A percentile compares a stretch with the other conserved stretches of the same genome.
These are phyloP conservation scores for Eupelmus urozonus DNA, from an alignment of 2,888 invertebrate genomes.

Conservation along the genomic window DNA sequence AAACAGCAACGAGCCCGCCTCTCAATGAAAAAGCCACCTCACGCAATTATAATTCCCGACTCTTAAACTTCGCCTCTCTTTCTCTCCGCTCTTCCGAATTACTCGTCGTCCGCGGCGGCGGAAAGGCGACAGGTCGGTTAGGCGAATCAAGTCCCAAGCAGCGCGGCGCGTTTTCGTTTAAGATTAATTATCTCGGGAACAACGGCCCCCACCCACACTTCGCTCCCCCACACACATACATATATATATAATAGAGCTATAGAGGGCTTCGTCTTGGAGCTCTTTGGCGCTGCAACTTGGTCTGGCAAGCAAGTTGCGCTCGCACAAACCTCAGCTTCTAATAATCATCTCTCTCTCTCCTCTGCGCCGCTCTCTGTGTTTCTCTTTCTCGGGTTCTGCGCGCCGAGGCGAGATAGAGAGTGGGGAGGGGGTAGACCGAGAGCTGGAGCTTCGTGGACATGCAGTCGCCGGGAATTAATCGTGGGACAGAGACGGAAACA, in stretches of 20 bases:
- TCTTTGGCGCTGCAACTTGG: conserved; percentile 43
- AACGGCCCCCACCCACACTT: conserved; percentile 4
- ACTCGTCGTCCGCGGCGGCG: conserved; percentile 3
- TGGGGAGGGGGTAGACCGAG: not conserved
- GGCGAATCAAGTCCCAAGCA: conserved; percentile 55
- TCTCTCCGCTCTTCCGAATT: conserved; percentile 13
- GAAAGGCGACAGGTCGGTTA: conserved; percentile 51
- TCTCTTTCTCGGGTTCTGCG: not conserved
- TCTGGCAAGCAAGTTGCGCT: conserved; percentile 59
- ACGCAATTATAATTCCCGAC: conserved; percentile 13
- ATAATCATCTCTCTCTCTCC: conserved; percentile 62
- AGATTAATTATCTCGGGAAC: conserved; percentile 65
- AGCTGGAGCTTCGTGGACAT: conserved; percentile 12
- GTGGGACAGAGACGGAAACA: conserved; percentile 39
- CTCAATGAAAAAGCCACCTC: not conserved
- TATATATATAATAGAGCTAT: not conserved
- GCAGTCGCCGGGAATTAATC: conserved; percentile 55
- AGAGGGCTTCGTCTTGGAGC: conserved; percentile 3
- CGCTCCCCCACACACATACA: not conserved
- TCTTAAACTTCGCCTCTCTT: not conserved
- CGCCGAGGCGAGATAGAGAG: not conserved
- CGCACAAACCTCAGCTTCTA: conserved; percentile 65
- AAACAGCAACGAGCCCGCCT: too few species aligned
- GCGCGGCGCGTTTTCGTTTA: conserved; percentile 62
- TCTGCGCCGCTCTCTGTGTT: conserved; percentile 36